A percentile compares a stretch with the other conserved stretches of the same genome.
phyloP scores from a whole-genome alignment of 1,140 invertebrate genomes.

The Drosophila pachea region DNA sequence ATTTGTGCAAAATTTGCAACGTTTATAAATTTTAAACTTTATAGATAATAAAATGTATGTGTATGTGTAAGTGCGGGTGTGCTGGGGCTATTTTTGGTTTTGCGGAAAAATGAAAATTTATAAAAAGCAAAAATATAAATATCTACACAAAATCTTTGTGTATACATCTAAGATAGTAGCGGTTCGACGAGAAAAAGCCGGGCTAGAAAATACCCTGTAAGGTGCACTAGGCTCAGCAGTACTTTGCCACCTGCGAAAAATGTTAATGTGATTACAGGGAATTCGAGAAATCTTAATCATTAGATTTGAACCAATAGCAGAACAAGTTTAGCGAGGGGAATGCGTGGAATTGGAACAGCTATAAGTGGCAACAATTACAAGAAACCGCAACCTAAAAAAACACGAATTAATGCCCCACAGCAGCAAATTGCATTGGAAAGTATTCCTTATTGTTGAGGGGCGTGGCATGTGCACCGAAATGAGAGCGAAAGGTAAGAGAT shows the following conservation, averaged over 20 bases:
- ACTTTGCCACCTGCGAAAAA: no score
- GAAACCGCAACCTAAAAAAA: slow-evolving; percentile 42
- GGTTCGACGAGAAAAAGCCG: background rate
- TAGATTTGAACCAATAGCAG: background rate
- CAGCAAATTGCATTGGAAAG: slow-evolving; percentile 55
- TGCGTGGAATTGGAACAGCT: slow-evolving; percentile 54
- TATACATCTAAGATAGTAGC: no score
- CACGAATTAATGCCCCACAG: slow-evolving; percentile 48
- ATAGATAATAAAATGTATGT: slow-evolving; percentile 39
- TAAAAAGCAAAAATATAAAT: slow-evolving; percentile 41
- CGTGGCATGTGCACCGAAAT: slow-evolving; percentile 1
- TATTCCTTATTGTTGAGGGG: slow-evolving; percentile 13
- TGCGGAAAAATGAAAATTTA: slow-evolving; percentile 64
- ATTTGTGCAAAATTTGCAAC: slow-evolving; percentile 56
- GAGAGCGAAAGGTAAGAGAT: slow-evolving; percentile 20
- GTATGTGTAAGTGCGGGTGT: slow-evolving; percentile 25
- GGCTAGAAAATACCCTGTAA: slow-evolving; percentile 4
- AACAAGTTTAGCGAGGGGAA: slow-evolving; percentile 4
- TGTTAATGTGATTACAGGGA: no score
- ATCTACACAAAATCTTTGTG: background rate
- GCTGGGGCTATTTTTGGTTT: slow-evolving; percentile 57
- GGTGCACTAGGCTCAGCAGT: no score
- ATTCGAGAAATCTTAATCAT: no score
- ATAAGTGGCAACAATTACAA: slow-evolving; percentile 64
- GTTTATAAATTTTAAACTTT: slow-evolving; percentile 64